Evolutionary conservation across 2,113 vertebrate genomes (phyloP).

Genomic region (Mustela lutreola): DNA sequence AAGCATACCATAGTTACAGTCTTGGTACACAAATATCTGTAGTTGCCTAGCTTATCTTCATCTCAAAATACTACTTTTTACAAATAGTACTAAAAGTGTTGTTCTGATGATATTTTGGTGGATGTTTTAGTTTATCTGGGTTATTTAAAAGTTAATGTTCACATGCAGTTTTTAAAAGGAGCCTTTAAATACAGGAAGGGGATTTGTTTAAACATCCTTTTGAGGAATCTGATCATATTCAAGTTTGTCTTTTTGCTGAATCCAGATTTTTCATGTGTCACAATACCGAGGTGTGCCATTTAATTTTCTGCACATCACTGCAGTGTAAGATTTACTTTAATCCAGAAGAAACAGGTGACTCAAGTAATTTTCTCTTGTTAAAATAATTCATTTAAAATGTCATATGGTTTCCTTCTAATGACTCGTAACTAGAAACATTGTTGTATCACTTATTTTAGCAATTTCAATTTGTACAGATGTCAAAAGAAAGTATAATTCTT

Average conservation of each 20-base stretch:
- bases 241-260: constrained; percentile 42
- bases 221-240: constrained; percentile 27
- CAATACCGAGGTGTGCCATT: not conserved
- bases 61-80: constrained; percentile 11
- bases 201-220: constrained; percentile 45
- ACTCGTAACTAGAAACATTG: constrained; percentile 1
- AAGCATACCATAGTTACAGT: not conserved
- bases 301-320: constrained; percentile 11
- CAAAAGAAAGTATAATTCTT: constrained; percentile 26
- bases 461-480: constrained; percentile 12
- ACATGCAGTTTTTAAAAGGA: constrained; percentile 14
- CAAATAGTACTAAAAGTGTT: not conserved
- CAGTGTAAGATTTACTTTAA: constrained; percentile 56
- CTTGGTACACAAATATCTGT: not conserved
- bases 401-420: constrained; percentile 18
- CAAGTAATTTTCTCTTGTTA: constrained; percentile 47
- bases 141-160: constrained; percentile 49
- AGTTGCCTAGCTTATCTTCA: not conserved
- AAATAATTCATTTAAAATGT: constrained; percentile 56
- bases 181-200: not conserved
- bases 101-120: not conserved
- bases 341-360: constrained; percentile 37
- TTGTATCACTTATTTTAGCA: constrained; percentile 44
- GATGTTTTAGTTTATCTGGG: constrained; percentile 9
- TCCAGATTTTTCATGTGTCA: constrained; percentile 42